Evolutionary conservation across 2,888 invertebrate species (phyloP), one percentile per base, ranked within the genome.

Genomic region (Latrodectus hesperus): DNA sequence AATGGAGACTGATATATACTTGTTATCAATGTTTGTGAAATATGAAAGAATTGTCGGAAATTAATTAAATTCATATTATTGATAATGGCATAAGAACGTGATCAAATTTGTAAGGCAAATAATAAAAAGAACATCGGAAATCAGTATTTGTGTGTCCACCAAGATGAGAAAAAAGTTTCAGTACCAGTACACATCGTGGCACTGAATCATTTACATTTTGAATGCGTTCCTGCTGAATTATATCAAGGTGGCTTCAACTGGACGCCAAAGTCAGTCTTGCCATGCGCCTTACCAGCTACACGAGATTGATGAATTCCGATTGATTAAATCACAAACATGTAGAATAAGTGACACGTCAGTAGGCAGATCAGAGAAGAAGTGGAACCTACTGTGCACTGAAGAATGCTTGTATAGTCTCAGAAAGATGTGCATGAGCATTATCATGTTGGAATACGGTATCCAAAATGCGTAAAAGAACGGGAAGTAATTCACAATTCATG

Each of bases 61-160:
- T 67, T n/a, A 67, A 67, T 67, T n/a, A 17, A 67, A 67, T 67
- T 67, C 67, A 16, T 17, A 17, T 12, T 67, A 67, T 17, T 67
- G 11, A 16, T 67, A 9, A 9, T 67, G 17, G 17, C n/a, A 67
- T 5, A 22, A 17, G n/a, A n/a, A 67, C 14, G 0, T 11, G 17
- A 17, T 67, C 26, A 67, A 67, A 67, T 67, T 67, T 67, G 1
- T 17, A 67, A 67, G 67, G 11, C n/a, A 22, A 38, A 6, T 0
- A 6, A 38, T 6, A 67, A 22, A 67, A 67, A 67, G 9, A 67
- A 22, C 26, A 11, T 17, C 9, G 67, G 17, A 67, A 67, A 17
- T 67, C 22, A 67, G 22, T 67, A 67, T 9, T 67, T 67, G 67
- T 67, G 26, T 17, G 67, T 67, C 11, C 17, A 9, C 17, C 11